A percentile compares a stretch with the other conserved stretches of the same genome.
These are phyloP conservation scores for Cheilinus undulatus DNA, from an alignment of 2,113 vertebrate species.

Conservation along the genomic window DNA sequence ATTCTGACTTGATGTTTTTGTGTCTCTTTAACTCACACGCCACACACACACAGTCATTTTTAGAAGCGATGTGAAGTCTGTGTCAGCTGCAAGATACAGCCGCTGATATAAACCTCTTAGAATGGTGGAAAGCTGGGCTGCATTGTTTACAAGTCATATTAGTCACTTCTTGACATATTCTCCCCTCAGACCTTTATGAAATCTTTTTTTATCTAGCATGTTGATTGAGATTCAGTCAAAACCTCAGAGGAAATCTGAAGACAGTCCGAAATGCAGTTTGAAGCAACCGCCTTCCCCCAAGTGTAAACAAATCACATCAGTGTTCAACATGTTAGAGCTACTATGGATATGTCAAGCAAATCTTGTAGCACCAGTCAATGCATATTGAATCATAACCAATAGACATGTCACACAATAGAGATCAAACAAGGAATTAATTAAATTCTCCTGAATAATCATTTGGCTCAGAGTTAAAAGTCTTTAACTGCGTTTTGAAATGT, in stretches of 20 bases:
- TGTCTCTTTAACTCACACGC: background rate
- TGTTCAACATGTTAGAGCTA: background rate
- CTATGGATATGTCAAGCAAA: background rate
- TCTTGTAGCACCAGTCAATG: slow-evolving; percentile 3
- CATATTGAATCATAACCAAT: slow-evolving; percentile 8
- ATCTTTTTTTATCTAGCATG: slow-evolving; percentile 15
- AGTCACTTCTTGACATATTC: slow-evolving; percentile 43
- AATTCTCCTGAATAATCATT: slow-evolving; percentile 16
- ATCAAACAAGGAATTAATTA: slow-evolving; percentile 33
- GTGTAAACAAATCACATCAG: background rate
- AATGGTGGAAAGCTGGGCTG: slow-evolving; percentile 14
- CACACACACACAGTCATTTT: slow-evolving; percentile 22
- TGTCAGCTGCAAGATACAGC: slow-evolving; percentile 27
- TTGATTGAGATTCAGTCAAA: slow-evolving; percentile 7
- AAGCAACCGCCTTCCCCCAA: background rate
- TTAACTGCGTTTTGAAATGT: slow-evolving; percentile 45
- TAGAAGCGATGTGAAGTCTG: slow-evolving; percentile 14
- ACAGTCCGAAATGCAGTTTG: background rate
- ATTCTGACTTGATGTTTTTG: slow-evolving; percentile 3
- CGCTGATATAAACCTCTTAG: slow-evolving; percentile 42
- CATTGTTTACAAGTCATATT: slow-evolving; percentile 46
- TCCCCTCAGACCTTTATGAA: slow-evolving; percentile 19
- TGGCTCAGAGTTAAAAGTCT: slow-evolving; percentile 20
- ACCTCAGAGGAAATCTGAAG: slow-evolving; percentile 16
- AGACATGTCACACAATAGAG: background rate